Percentiles rank a stretch among this genome's conserved stretches.
Conservation (phyloP, 2,888 invertebrate genomes). For the Aporophyla nigra region DNA sequence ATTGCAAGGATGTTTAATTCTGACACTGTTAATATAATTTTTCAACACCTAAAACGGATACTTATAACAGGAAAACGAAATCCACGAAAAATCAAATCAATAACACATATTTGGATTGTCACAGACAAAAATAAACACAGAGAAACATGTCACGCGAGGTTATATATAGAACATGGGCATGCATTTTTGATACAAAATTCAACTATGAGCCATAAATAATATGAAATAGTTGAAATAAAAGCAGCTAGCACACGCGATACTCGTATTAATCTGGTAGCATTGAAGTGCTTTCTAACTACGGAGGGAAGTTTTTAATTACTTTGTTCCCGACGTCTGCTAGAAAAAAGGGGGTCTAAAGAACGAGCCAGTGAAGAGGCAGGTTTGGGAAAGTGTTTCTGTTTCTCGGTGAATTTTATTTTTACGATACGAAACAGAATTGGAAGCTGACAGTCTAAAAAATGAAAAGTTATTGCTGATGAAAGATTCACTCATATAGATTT, state of each 20-base stretch:
- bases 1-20: background rate
- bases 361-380: constrained; percentile 55
- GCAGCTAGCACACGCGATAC: constrained; percentile 73
- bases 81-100: constrained; percentile 47
- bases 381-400: constrained; percentile 59
- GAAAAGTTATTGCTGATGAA: constrained; percentile 33
- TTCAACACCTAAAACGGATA: background rate
- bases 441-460: constrained; percentile 19
- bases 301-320: constrained; percentile 81
- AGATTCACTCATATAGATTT: constrained; percentile 22
- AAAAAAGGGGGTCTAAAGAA: constrained; percentile 69
- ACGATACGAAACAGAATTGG: constrained; percentile 24
- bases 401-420: constrained; percentile 40
- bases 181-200: constrained; percentile 74
- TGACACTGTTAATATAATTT: background rate
- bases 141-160: constrained; percentile 65
- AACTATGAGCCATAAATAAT: constrained; percentile 74
- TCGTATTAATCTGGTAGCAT: constrained; percentile 76
- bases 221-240: constrained; percentile 73
- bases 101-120: constrained; percentile 58
- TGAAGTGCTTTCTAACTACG: constrained; percentile 74
- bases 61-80: constrained; percentile 24
- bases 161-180: constrained; percentile 73
- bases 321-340: constrained; percentile 77
- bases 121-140: constrained; percentile 66